These are phyloP conservation scores for Magallana ariakensis DNA, from an alignment of 1,140 invertebrate species.

Conservation along the genomic window DNA sequence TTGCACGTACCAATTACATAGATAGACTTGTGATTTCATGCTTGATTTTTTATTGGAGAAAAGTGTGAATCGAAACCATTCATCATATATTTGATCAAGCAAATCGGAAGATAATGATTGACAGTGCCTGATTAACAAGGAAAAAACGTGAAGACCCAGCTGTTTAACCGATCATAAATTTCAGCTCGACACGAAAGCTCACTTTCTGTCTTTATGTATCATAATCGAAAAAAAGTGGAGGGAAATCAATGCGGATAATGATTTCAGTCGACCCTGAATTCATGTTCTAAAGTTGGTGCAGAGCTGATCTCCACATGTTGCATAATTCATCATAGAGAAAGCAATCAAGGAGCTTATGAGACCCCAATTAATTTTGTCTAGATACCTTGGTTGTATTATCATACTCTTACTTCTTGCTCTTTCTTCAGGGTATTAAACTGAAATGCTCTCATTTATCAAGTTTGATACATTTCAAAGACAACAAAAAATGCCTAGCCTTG, in stretches of 20 bases:
- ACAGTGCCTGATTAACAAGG: neutral
- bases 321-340: constrained; percentile 23
- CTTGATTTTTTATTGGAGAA: neutral
- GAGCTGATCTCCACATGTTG: neutral
- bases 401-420: neutral
- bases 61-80: constrained; percentile 3
- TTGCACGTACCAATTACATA: neutral
- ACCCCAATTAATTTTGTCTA: constrained; percentile 23
- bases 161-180: constrained; percentile 1
- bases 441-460: neutral
- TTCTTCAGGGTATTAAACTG: neutral
- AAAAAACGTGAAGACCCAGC: neutral
- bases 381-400: constrained; percentile 3
- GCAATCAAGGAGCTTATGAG: neutral
- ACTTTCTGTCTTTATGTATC: constrained; percentile 10
- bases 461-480: constrained; percentile 2
- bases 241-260: constrained; percentile 20
- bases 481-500: no score
- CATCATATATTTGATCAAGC: constrained; percentile 9
- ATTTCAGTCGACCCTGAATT: neutral
- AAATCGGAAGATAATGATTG: neutral
- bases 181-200: neutral
- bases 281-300: neutral
- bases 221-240: neutral
- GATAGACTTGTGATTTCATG: neutral